These are phyloP conservation scores for Indicator indicator DNA, from an alignment of 2,113 vertebrate genomes.

Conservation along the genomic window DNA sequence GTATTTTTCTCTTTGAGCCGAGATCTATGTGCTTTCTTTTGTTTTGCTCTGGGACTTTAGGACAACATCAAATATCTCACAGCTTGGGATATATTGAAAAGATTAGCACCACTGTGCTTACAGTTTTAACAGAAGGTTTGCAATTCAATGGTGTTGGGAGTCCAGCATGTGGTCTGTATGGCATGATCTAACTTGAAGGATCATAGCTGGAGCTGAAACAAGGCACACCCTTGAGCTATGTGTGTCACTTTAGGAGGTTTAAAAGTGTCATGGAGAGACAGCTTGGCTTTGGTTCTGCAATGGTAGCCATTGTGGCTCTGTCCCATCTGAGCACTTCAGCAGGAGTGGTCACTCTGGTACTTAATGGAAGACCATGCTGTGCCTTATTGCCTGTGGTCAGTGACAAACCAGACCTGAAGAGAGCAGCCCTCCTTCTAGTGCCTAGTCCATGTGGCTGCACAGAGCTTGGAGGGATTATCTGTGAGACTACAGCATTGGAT, in stretches of 20 bases:
- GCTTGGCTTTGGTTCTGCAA: background rate
- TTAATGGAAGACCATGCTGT: background rate
- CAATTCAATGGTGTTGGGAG: background rate
- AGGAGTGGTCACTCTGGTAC: background rate
- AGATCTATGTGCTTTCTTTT: no score
- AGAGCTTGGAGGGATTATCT: background rate
- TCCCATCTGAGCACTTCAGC: background rate
- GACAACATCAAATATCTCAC: no score
- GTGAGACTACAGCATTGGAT: fast-evolving
- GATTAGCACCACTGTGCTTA: background rate
- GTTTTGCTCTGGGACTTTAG: no score
- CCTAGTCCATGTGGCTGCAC: background rate
- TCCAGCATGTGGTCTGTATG: background rate
- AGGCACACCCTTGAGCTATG: background rate
- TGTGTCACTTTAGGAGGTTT: background rate
- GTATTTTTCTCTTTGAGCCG: no score
- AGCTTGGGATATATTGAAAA: background rate
- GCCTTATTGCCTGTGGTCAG: background rate
- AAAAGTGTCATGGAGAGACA: background rate
- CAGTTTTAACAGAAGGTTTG: background rate
- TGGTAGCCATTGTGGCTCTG: fast-evolving
- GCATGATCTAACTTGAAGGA: background rate
- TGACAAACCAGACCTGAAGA: background rate
- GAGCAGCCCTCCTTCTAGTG: no score
- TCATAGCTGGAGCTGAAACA: background rate